Evolutionary conservation across 2,888 invertebrate genomes (phyloP).

Genomic region (Heliothis peltigera): DNA sequence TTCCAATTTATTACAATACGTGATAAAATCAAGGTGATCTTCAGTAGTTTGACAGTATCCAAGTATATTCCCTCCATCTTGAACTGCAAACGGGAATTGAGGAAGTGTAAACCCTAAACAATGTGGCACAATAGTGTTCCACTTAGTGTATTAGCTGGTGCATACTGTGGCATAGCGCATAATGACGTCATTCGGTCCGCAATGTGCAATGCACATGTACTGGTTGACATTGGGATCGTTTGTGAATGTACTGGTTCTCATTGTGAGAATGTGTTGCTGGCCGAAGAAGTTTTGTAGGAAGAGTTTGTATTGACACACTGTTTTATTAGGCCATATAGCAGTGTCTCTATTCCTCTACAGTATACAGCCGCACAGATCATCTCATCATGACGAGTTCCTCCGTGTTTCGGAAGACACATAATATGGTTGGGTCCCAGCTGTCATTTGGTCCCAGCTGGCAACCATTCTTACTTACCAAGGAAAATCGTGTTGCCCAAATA

Average conservation of each 20-base stretch:
- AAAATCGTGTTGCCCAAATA: no score
- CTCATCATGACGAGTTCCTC: no score
- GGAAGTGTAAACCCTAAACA: constrained; percentile 28
- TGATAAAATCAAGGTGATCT: no score
- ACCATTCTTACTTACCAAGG: no score
- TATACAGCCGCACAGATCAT: no score
- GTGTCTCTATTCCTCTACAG: no score
- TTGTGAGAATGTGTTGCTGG: constrained; percentile 23
- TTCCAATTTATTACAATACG: no score
- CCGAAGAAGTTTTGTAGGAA: constrained; percentile 6
- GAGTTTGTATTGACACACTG: not conserved
- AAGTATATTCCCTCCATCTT: not conserved
- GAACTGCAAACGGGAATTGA: not conserved
- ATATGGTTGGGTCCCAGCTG: no score
- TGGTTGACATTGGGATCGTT: constrained; percentile 67
- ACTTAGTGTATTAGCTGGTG: constrained; percentile 34
- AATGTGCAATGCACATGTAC: constrained; percentile 68
- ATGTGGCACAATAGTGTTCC: constrained; percentile 26
- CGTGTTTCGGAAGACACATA: no score
- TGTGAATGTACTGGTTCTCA: constrained; percentile 55
- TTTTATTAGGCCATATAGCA: not conserved
- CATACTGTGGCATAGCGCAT: constrained; percentile 44
- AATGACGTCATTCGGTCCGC: constrained; percentile 63
- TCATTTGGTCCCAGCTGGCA: no score
- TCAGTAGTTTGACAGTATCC: no score